phyloP scores from a whole-genome alignment of 2,797 vertebrate species.

The Prunella strophiata region DNA sequence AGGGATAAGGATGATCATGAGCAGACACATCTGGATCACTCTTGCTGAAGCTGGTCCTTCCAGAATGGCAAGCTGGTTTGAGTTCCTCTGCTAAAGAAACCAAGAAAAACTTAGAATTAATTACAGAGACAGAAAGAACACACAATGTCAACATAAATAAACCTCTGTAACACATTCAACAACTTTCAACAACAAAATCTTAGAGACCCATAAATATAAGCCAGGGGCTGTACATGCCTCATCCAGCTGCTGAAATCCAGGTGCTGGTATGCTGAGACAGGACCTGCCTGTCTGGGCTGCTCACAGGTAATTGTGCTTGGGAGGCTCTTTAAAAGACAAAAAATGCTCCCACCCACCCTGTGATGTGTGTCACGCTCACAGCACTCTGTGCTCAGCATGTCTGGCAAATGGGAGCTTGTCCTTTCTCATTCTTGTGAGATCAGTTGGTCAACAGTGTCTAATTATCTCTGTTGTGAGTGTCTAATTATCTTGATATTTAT shows the following conservation, averaged over 20 bases:
- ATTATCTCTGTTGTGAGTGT: neutral
- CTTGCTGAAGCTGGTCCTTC: neutral
- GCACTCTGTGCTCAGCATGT: neutral
- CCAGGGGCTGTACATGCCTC: neutral
- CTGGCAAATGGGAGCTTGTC: neutral
- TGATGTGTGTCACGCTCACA: neutral
- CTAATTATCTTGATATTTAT: neutral
- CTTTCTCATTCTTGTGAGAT: neutral
- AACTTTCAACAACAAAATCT: neutral
- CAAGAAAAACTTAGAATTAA: neutral
- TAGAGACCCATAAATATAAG: neutral
- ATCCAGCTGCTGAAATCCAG: neutral
- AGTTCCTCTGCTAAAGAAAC: neutral
- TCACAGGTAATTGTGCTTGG: neutral
- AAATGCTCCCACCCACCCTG: neutral
- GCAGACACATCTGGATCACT: neutral
- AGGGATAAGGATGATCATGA: neutral
- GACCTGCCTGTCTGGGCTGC: neutral
- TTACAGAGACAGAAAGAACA: neutral
- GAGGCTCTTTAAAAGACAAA: neutral
- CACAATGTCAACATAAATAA: neutral
- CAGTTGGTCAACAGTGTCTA: neutral
- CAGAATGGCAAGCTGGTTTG: neutral
- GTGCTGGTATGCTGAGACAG: neutral
- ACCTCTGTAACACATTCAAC: neutral